phyloP scores from a whole-genome alignment of 2,113 vertebrate species.

The Gasterosteus nipponicus region DNA sequence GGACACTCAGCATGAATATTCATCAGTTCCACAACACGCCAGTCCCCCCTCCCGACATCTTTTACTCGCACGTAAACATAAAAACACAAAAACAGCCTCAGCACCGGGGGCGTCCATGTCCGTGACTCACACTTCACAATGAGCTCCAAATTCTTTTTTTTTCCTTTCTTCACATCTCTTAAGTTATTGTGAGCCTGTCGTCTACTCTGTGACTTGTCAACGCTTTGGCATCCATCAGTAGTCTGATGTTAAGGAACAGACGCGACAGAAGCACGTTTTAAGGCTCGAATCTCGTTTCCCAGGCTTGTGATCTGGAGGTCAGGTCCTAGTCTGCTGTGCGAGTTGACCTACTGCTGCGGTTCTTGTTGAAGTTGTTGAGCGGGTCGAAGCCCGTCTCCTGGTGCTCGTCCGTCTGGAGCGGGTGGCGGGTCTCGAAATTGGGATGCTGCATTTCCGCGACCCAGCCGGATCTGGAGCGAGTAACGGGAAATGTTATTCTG shows the following conservation, averaged over 20 bases:
- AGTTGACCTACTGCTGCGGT: slow-evolving; percentile 83
- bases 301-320: neutral
- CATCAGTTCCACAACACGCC: slow-evolving; percentile 74
- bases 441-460: slow-evolving; percentile 91
- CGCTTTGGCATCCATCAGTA: neutral
- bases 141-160: slow-evolving; percentile 8
- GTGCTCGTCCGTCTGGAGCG: slow-evolving; percentile 92
- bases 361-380: slow-evolving; percentile 86
- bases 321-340: neutral
- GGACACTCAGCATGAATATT: slow-evolving; percentile 79
- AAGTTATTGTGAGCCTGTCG: neutral
- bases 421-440: slow-evolving; percentile 90
- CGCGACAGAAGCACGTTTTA: neutral
- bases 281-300: neutral
- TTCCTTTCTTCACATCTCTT: slow-evolving; percentile 2
- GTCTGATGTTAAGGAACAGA: neutral
- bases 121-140: slow-evolving; percentile 59
- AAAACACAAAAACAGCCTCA: slow-evolving; percentile 56
- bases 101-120: slow-evolving; percentile 43
- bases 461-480: slow-evolving; percentile 39
- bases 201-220: neutral
- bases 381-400: slow-evolving; percentile 96
- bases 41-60: slow-evolving; percentile 35
- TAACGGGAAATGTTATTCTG: neutral
- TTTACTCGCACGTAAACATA: slow-evolving; percentile 49